phyloP scores from a whole-genome alignment of 2,113 vertebrate genomes.

The Tichodroma muraria region DNA sequence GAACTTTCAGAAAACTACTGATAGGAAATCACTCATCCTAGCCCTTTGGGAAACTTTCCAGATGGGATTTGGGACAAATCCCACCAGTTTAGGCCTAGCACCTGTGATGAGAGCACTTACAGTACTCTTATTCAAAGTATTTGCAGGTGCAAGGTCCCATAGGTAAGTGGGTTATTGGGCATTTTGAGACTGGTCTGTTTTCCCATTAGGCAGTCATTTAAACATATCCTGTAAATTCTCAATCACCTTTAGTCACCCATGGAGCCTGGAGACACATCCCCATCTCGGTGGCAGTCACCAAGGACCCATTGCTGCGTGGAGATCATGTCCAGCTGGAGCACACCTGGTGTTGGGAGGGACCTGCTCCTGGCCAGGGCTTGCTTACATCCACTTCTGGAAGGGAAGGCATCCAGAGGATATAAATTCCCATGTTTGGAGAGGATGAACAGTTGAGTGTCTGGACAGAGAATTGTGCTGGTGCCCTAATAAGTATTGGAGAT shows the following conservation, averaged over 20 bases:
- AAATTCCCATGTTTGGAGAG: neutral
- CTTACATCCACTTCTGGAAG: neutral
- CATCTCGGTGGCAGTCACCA: neutral
- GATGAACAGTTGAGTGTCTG: neutral
- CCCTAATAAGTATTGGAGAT: neutral
- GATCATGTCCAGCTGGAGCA: neutral
- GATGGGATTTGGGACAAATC: neutral
- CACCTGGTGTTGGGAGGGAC: neutral
- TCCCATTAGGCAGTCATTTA: neutral
- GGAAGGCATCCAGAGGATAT: neutral
- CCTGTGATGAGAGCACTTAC: neutral
- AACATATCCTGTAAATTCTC: neutral
- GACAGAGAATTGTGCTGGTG: neutral
- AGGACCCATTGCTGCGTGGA: fast-evolving
- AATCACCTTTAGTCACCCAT: neutral
- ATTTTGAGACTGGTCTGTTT: neutral
- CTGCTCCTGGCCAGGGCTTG: neutral
- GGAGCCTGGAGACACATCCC: neutral
- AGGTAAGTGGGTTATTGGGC: neutral
- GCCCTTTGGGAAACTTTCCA: fast-evolving
- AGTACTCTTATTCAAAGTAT: neutral
- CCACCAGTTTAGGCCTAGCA: neutral
- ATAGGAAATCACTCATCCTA: neutral
- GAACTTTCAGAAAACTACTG: neutral
- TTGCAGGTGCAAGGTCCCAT: neutral